These are phyloP conservation scores for Drosophila ananassae DNA, from an alignment of 1,140 invertebrate species.

Conservation along the genomic window DNA sequence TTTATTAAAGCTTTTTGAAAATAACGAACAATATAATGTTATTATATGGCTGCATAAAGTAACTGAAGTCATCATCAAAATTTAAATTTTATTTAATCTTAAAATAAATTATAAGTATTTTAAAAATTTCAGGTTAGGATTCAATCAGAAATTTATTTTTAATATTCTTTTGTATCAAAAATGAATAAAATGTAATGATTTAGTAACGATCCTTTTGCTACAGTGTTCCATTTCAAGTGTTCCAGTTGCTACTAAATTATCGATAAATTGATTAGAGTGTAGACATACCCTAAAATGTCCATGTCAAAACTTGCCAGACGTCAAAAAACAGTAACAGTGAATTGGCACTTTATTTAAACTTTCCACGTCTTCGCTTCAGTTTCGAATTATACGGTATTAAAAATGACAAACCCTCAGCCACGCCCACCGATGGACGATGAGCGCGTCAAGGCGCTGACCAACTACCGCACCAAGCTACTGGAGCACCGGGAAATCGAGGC, in stretches of 20 bases:
- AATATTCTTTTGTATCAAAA: no score
- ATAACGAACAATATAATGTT: neutral
- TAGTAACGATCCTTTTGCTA: neutral
- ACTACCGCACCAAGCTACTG: constrained; percentile 96
- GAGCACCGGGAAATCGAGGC: constrained; percentile 98
- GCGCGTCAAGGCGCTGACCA: constrained; percentile 93
- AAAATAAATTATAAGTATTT: no score
- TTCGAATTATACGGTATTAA: neutral
- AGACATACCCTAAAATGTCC: neutral
- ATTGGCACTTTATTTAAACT: constrained; percentile 12
- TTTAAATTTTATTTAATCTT: neutral
- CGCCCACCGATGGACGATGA: constrained; percentile 19
- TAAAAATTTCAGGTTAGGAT: no score
- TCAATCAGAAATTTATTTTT: no score
- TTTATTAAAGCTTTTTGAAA: neutral
- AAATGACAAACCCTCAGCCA: constrained; percentile 15
- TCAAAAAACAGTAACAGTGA: constrained; percentile 19
- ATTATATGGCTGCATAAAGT: neutral
- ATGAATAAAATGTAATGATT: no score
- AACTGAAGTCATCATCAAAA: neutral
- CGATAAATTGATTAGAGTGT: neutral
- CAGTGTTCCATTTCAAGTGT: neutral
- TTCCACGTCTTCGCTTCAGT: neutral
- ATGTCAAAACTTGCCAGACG: neutral
- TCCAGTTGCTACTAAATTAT: neutral